These are phyloP conservation scores for western clawed frog (Xenopus tropicalis) DNA, from an alignment of 2,113 vertebrate genomes.

Conservation along the genomic window DNA sequence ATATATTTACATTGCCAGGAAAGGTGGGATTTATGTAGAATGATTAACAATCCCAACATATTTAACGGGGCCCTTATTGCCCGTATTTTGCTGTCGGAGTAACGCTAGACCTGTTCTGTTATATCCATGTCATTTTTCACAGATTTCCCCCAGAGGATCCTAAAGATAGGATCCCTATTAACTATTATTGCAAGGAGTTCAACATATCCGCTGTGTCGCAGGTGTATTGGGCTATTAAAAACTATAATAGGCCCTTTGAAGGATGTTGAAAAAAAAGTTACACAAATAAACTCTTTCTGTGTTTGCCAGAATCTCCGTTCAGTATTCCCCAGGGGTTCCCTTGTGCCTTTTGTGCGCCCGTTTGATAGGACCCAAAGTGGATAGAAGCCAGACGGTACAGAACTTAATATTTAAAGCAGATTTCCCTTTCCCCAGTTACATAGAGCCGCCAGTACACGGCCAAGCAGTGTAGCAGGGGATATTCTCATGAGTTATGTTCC, in stretches of 20 bases:
- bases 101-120: constrained; percentile 29
- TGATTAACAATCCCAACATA: constrained; percentile 7
- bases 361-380: constrained; percentile 42
- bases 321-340: constrained; percentile 17
- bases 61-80: constrained; percentile 8
- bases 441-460: constrained; percentile 33
- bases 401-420: constrained; percentile 45
- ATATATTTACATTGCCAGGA: not conserved
- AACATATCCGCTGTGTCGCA: constrained; percentile 37
- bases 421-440: constrained; percentile 37
- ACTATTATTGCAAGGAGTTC: constrained; percentile 39
- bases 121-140: constrained; percentile 33
- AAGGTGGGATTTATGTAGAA: constrained; percentile 17
- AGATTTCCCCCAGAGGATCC: constrained; percentile 29
- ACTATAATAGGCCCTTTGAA: constrained; percentile 44
- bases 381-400: constrained; percentile 40
- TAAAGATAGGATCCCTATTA: constrained; percentile 44
- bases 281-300: constrained; percentile 45
- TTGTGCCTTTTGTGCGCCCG: constrained; percentile 29
- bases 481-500: constrained; percentile 29
- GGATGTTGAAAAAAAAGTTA: constrained; percentile 37
- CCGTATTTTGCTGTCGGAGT: constrained; percentile 5
- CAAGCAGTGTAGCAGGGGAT: constrained; percentile 43
- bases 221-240: constrained; percentile 45
- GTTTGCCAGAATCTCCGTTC: constrained; percentile 36